Base-by-base conservation (phyloP, 2,888 invertebrate genomes). In the Hofmannophila pseudospretella region DNA sequence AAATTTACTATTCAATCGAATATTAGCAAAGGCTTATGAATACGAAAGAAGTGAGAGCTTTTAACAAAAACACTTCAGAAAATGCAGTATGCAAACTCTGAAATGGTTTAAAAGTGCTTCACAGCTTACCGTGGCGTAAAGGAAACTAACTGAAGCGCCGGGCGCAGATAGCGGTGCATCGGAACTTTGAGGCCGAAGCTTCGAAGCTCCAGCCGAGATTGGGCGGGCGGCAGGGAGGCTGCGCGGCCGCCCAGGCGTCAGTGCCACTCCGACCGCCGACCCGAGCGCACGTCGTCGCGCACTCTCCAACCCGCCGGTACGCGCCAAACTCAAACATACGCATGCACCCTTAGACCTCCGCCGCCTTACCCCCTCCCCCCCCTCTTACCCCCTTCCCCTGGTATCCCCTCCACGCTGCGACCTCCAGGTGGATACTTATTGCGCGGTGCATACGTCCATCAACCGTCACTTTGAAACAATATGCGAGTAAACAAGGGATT, bases 231-330 rank as follows among this genome's bases (percentile, higher is more conserved):
- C 34, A 13, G 74, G 54, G 74, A 69, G 67, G 72, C 69, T 65
- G 72, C 55, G 65, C 26, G 39, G 44, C 41, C 43, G 42, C 26
- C 26, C 49, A 45, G 54, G 67, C 70, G 69, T 70, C 82, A 85
- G 85, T 85, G 72, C 65, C 67, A 61, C 66, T 61, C 61, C 77
- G 77, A 69, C 77, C 79, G 84, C 68, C 78, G 82, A 58, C 49
- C 62, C 51, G 82, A 81, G 84, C 82, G 84, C 81, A 82, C 85
- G 81, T 66, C 67, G 50, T 74, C 78, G 72, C 72, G 53, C 71
- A 65, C 68, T 64, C 59, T 59, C 64, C 70, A 70, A 72, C 77
- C 78, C 80, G 77, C 76, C 81, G 82, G 84, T 84, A 84, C 82
- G 81, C 80, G 79, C 66, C 63, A 74, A 68, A 46, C 58, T 7